Conservation (phyloP, 2,888 invertebrate species). For the Xestia c-nigrum region DNA sequence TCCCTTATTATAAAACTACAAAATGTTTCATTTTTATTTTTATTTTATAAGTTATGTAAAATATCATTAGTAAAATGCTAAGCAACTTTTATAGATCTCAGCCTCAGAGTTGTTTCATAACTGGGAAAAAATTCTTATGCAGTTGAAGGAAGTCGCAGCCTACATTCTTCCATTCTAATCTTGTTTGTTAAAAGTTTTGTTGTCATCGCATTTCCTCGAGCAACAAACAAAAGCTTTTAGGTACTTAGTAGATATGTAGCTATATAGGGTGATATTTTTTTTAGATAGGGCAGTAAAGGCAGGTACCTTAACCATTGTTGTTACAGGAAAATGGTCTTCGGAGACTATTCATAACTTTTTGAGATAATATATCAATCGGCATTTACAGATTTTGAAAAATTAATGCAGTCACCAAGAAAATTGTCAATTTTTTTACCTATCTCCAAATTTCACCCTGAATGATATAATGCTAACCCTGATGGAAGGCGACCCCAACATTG, state of each 20-base stretch:
- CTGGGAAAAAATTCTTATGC: conserved; percentile 40
- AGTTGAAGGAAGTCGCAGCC: conserved; percentile 31
- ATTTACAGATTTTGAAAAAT: not conserved
- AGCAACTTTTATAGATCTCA: not conserved
- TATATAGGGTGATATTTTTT: not conserved
- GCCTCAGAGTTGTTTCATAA: not conserved
- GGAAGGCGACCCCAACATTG: too few relatives aligned
- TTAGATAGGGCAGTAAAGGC: not conserved
- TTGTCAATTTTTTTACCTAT: not conserved
- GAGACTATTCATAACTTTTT: not conserved
- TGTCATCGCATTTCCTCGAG: conserved; percentile 43
- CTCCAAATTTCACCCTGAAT: not conserved
- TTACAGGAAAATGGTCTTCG: not conserved
- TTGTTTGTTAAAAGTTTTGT: conserved; percentile 54
- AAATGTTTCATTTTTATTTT: too few relatives aligned
- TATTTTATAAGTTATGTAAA: too few relatives aligned
- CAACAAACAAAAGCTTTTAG: conserved; percentile 52
- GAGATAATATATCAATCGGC: not conserved
- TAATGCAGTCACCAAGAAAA: not conserved
- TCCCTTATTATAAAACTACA: too few relatives aligned
- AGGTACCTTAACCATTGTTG: not conserved
- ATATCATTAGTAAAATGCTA: not conserved
- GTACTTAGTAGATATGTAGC: not conserved
- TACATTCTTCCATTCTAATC: conserved; percentile 25
- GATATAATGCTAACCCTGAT: too few relatives aligned